phyloP scores from a whole-genome alignment of 2,888 invertebrate genomes.

The Ditylenchus weischeri region DNA sequence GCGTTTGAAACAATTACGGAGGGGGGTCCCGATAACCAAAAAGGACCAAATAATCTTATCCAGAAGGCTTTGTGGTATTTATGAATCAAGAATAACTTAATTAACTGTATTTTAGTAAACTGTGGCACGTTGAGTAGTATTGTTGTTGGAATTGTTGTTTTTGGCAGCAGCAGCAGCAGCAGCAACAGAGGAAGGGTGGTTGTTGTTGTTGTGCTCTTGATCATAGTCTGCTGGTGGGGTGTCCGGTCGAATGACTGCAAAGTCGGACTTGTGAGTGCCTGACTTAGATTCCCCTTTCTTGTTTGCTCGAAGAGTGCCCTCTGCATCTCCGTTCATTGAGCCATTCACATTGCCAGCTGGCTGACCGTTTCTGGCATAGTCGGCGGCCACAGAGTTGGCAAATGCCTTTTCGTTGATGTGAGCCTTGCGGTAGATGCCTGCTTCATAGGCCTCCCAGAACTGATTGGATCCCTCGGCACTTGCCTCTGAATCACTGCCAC shows the following conservation, averaged over 20 bases:
- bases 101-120: constrained; percentile 3
- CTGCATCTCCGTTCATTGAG: constrained; percentile 11
- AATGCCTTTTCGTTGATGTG: constrained; percentile 51
- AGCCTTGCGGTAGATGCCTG: constrained; percentile 51
- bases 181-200: neutral
- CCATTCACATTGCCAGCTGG: constrained; percentile 1
- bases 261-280: constrained; percentile 9
- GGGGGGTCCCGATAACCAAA: no score
- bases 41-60: no score
- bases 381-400: constrained; percentile 38
- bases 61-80: neutral
- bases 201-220: constrained; percentile 3
- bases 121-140: constrained; percentile 4
- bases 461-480: constrained; percentile 23
- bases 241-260: constrained; percentile 41
- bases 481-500: constrained; percentile 32
- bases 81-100: constrained; percentile 1
- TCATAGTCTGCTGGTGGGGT: constrained; percentile 57
- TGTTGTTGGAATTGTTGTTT: neutral
- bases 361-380: constrained; percentile 22
- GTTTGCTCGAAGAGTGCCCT: constrained; percentile 14
- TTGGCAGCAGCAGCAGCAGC: neutral
- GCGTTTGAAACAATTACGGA: no score
- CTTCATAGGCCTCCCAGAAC: constrained; percentile 49
- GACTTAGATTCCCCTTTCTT: neutral